These are phyloP conservation scores for Ochropleura leucogaster DNA, from an alignment of 2,888 invertebrate species.

Conservation along the genomic window DNA sequence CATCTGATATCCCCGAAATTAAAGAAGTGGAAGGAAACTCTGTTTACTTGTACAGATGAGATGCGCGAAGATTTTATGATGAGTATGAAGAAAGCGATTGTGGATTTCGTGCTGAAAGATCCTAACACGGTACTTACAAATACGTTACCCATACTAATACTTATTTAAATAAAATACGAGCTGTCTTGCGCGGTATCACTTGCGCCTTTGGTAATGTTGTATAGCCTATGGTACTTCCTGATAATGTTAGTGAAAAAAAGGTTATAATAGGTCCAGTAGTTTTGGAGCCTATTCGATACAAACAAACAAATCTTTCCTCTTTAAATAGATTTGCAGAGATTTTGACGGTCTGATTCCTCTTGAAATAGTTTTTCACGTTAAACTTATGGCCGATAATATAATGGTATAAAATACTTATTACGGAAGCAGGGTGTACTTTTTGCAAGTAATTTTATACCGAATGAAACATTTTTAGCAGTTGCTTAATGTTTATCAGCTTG, in stretches of 20 bases:
- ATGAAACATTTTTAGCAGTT: no score
- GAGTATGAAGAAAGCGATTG: slow-evolving; percentile 97
- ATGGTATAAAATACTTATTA: neutral
- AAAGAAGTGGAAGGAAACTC: slow-evolving; percentile 91
- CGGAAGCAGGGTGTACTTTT: no score
- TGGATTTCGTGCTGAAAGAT: slow-evolving; percentile 97
- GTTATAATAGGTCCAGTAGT: no score
- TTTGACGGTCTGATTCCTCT: neutral
- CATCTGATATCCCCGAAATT: slow-evolving; percentile 91
- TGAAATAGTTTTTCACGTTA: neutral
- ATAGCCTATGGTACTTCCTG: no score
- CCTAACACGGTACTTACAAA: slow-evolving; percentile 86
- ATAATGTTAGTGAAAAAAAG: no score
- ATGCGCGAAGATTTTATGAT: slow-evolving; percentile 96
- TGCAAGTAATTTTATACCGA: no score
- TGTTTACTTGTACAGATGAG: slow-evolving; percentile 93
- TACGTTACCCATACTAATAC: neutral
- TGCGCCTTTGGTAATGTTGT: no score
- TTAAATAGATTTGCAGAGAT: neutral
- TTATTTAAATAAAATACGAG: no score
- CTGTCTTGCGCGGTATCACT: no score
- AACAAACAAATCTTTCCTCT: no score
- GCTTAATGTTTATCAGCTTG: no score
- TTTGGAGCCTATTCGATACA: no score
- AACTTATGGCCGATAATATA: neutral